phyloP scores from a whole-genome alignment of 1,140 invertebrate species.

The Coelopa frigida region DNA sequence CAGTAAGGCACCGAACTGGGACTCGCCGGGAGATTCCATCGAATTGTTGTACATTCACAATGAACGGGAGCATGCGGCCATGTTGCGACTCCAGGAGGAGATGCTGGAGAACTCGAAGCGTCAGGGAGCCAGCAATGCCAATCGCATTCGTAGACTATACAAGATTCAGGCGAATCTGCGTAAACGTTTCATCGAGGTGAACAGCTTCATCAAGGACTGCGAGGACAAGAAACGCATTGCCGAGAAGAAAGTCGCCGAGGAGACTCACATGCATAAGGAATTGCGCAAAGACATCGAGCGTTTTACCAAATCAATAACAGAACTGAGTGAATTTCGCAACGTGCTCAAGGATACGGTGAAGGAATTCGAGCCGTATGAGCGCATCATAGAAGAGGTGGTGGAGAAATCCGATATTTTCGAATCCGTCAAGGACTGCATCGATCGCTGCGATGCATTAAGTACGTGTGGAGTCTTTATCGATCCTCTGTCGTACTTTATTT shows the following conservation, averaged over 20 bases:
- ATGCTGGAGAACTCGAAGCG: conserved; percentile 27
- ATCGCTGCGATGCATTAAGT: conserved; percentile 41
- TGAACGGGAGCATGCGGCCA: conserved; percentile 29
- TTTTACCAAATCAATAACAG: conserved; percentile 24
- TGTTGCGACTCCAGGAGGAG: conserved; percentile 30
- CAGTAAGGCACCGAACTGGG: conserved; percentile 33
- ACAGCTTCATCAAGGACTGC: conserved; percentile 41
- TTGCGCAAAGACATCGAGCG: conserved; percentile 25
- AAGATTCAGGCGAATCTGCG: conserved; percentile 31
- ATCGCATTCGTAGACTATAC: conserved; percentile 30
- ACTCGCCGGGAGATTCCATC: conserved; percentile 34
- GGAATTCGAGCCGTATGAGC: conserved; percentile 32
- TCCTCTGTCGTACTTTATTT: too few species aligned
- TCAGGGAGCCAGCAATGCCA: conserved; percentile 23
- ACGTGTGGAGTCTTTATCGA: conserved; percentile 7
- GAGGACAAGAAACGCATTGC: conserved; percentile 29
- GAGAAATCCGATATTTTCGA: conserved; percentile 28
- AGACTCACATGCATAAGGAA: conserved; percentile 24
- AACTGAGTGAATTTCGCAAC: conserved; percentile 27
- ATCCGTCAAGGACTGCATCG: conserved; percentile 35
- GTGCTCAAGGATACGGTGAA: conserved; percentile 29
- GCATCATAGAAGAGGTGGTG: conserved; percentile 32
- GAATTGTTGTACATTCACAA: conserved; percentile 35
- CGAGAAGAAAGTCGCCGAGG: conserved; percentile 17
- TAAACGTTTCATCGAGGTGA: conserved; percentile 37